phyloP scores from a whole-genome alignment of 2,888 invertebrate genomes.

The Trichopria drosophilae region DNA sequence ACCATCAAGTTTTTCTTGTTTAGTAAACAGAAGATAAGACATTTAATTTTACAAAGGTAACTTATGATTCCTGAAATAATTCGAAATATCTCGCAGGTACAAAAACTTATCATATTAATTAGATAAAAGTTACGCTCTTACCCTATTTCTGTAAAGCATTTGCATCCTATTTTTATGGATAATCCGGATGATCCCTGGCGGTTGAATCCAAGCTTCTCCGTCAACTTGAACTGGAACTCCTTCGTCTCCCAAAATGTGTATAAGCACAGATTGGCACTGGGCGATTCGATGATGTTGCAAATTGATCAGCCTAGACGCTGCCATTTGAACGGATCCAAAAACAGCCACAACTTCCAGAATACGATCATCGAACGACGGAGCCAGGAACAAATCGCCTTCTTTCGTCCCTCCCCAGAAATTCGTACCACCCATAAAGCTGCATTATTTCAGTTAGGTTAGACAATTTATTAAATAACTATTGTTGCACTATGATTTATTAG shows the following conservation, averaged over 20 bases:
- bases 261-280: slow-evolving; percentile 94
- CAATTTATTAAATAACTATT: slow-evolving; percentile 1
- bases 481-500: not conserved
- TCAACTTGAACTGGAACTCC: slow-evolving; percentile 95
- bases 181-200: slow-evolving; percentile 93
- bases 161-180: slow-evolving; percentile 96
- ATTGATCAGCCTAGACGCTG: slow-evolving; percentile 91
- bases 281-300: slow-evolving; percentile 96
- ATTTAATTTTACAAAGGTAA: too few relatives aligned
- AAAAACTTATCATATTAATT: too few relatives aligned
- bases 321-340: slow-evolving; percentile 97
- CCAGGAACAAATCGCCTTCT: slow-evolving; percentile 87
- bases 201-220: slow-evolving; percentile 97
- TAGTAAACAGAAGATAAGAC: slow-evolving; percentile 3
- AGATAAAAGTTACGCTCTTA: slow-evolving; percentile 53
- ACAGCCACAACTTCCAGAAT: slow-evolving; percentile 97
- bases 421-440: slow-evolving; percentile 95
- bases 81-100: too few relatives aligned
- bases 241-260: slow-evolving; percentile 90
- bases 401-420: slow-evolving; percentile 97
- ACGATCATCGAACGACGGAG: slow-evolving; percentile 94
- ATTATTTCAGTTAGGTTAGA: slow-evolving; percentile 35
- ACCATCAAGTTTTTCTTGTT: not conserved
- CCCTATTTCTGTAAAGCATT: slow-evolving; percentile 89
- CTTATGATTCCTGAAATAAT: too few relatives aligned